Conservation (phyloP, 2,113 vertebrate species). For the Speoplatyrhinus poulsoni region DNA sequence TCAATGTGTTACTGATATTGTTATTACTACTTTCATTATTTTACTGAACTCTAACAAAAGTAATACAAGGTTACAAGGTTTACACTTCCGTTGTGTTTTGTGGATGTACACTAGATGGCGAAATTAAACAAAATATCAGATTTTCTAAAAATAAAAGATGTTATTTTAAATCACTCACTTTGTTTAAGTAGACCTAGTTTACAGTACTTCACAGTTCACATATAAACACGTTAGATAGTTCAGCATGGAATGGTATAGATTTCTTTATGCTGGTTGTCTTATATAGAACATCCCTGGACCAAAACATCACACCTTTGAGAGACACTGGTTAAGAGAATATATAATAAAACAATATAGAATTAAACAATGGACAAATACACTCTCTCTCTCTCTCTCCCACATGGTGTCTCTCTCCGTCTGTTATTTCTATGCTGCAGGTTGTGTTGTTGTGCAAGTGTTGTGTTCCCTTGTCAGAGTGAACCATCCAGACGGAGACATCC, state of each 20-base stretch:
- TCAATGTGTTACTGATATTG: not conserved
- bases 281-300: no score
- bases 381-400: no score
- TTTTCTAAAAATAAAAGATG: not conserved
- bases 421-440: slow-evolving; percentile 24
- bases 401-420: not conserved
- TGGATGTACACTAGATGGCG: slow-evolving; percentile 51
- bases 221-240: not conserved
- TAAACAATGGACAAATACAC: no score
- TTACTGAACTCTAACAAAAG: not conserved
- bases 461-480: slow-evolving; percentile 22
- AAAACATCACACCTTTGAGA: no score
- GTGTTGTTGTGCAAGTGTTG: slow-evolving; percentile 57
- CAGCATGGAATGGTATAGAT: not conserved
- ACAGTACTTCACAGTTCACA: no score
- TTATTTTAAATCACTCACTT: not conserved
- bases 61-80: not conserved
- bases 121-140: slow-evolving; percentile 2
- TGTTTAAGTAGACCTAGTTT: not conserved
- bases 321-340: no score
- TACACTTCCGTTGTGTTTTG: not conserved
- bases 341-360: no score
- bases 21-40: not conserved
- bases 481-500: slow-evolving; percentile 41
- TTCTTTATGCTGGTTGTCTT: no score